Base-by-base conservation (phyloP, 2,113 vertebrate genomes). In the Orthonyx spaldingii region DNA sequence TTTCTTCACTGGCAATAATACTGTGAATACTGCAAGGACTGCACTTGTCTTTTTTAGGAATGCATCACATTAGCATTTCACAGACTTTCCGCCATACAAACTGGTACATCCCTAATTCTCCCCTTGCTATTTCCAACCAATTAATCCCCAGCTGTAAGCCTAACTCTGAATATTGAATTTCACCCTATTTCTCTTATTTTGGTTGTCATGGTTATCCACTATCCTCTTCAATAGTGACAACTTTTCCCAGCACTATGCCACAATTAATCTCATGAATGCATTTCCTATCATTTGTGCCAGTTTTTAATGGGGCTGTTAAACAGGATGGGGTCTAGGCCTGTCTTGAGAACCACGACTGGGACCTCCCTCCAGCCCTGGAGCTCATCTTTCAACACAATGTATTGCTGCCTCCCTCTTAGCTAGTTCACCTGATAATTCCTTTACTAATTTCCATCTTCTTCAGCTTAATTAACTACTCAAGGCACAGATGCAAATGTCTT, bases 381-480 rank as follows among this genome's bases (percentile, higher is more conserved):
- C 68, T 50, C 64, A 87, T 91, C 89, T 81, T 91, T 87, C 80
- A 91, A 33, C 22, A 83, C 28, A 53, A 2, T 4, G 11, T 44
- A 70, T 55, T 84, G 56, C 84, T 82, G 7, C 33, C 44, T 70
- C 26, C n/a, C 55, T n/a, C n/a, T 70, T 13, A 56, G 60, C 60
- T 71, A 78, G 47, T 19, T 86, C 69, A 87, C 47, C 35, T 87
- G 44, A 35, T 78, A 96, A 87, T 85, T 90, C 44, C 66, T 83
- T 66, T 30, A 68, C 44, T 87, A 75, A 82, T 89, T 90, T 94
- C 56, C 57, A 76, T 59, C 70, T 91, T 72, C 74, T 85, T 87
- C 61, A 87, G 41, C 74, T 94, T 95, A 91, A 95, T 78, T 89
- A 95, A 94, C 77, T 78, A 85, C 78, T 91, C 49, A 59, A 89